A percentile compares a stretch with the other conserved stretches of the same genome.
phyloP scores from a whole-genome alignment of 2,113 vertebrate species.

The Hemiprocne comata region DNA sequence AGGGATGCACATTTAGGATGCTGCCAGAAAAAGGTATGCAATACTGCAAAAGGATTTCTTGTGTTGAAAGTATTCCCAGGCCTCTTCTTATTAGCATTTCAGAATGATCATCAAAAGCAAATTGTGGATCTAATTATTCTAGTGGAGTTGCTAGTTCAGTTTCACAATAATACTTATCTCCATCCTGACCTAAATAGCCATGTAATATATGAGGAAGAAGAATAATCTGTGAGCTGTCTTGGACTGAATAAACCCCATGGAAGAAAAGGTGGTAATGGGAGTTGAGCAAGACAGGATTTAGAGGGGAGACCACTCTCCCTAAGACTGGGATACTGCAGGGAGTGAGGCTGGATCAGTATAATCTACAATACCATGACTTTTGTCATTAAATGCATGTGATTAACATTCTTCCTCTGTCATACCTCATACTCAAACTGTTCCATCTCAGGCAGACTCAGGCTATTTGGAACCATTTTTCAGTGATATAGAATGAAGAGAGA shows the following conservation, averaged over 20 bases:
- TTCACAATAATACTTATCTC: background rate
- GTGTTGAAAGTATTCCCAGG: background rate
- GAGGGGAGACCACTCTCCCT: background rate
- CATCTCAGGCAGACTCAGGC: background rate
- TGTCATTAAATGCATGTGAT: background rate
- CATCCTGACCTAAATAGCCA: background rate
- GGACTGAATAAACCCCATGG: background rate
- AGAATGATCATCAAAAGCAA: background rate
- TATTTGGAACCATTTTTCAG: background rate
- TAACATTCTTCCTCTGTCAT: background rate
- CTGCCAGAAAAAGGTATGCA: background rate
- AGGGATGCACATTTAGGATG: background rate
- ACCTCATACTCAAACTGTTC: background rate
- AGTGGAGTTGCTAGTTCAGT: background rate
- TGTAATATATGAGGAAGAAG: background rate
- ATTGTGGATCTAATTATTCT: background rate
- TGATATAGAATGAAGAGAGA: background rate
- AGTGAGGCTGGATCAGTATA: background rate
- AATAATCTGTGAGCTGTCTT: background rate
- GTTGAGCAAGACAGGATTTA: background rate
- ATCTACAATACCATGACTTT: background rate
- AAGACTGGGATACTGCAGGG: background rate
- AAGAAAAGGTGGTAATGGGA: background rate
- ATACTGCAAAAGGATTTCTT: background rate
- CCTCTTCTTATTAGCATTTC: background rate